Conservation (phyloP, 35 echinoderm and acorn worm species). For the Holothuria glaberrima region DNA sequence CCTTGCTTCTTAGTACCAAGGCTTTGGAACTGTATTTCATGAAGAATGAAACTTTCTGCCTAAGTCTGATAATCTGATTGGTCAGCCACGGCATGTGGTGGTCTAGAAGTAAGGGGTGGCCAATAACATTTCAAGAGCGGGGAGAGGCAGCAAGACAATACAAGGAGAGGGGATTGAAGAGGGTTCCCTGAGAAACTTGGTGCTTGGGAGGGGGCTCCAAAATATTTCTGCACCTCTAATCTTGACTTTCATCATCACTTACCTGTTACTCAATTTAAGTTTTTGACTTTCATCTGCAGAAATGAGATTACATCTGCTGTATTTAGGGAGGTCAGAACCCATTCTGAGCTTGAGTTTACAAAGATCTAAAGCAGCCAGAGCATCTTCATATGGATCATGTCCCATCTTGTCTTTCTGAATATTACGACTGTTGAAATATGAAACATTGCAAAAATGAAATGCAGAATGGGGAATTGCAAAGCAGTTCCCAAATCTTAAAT, state of each 20-base stretch:
- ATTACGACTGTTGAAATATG: conserved; percentile 40
- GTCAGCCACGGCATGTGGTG: too few relatives aligned
- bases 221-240: too few relatives aligned
- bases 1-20: too few relatives aligned
- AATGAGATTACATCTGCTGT: background rate
- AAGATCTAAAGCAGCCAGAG: conserved; percentile 70
- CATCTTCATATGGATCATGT: conserved; percentile 84
- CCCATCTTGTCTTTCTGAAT: conserved; percentile 66
- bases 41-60: too few relatives aligned
- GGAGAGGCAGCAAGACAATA: too few relatives aligned
- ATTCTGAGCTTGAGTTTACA: conserved; percentile 65
- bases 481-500: background rate
- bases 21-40: too few relatives aligned
- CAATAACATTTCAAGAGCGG: too few relatives aligned
- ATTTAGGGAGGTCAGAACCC: conserved; percentile 28
- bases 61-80: too few relatives aligned
- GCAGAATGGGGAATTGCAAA: background rate
- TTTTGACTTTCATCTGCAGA: background rate
- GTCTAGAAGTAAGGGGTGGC: too few relatives aligned
- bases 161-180: too few relatives aligned
- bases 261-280: background rate
- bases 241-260: background rate
- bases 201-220: too few relatives aligned
- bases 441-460: background rate
- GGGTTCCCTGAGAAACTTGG: too few relatives aligned